Evolutionary conservation across 2,888 invertebrate genomes (phyloP), one percentile per base, ranked within the genome.

Genomic region (Macrosiphum euphorbiae): DNA sequence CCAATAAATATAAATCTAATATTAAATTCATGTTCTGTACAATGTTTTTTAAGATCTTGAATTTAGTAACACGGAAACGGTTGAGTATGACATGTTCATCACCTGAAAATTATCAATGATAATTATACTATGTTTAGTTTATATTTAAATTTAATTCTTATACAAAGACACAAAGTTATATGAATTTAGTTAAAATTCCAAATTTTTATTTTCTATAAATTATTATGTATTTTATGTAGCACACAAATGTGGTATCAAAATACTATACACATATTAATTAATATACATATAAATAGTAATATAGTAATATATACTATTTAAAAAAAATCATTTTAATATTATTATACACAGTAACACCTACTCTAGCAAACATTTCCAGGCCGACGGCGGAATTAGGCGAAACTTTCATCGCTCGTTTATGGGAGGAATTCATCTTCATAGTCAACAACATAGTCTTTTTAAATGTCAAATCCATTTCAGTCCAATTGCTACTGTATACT

Each of bases 401-500:
- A 28, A 89, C 7, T 61, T 44, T 89, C 44, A 61, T 61, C 26
- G 44, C 44, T 16, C 44, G 41, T 28, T 61, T 28, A n/a, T 89
- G 58, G 8, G 41, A 26, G 8, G 58, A 28, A 44, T 89, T 89
- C 44, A 89, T 61, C 10, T 35, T 26, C 89, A 89, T 89, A 28
- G 61, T 28, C 8, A 44, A 28, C 20, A 89, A 61, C 13, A 89
- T 7, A 3, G 44, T 47, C 16, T 89, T 89, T 61, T 89, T 89
- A 44, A 61, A 89, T 35, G 44, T 44, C 35, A 89, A 44, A 44
- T 89, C 58, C 89, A 89, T 89, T 61, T 58, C 89, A 26, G 52
- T 89, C 89, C 89, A 89, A 47, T 89, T 61, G 44, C 89, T 89
- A 44, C n/a, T 89, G 16, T 89, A 89, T 7, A 89, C 8, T 44